Conservation (phyloP, 2,113 vertebrate genomes). For the Phylloscopus trochilus region DNA sequence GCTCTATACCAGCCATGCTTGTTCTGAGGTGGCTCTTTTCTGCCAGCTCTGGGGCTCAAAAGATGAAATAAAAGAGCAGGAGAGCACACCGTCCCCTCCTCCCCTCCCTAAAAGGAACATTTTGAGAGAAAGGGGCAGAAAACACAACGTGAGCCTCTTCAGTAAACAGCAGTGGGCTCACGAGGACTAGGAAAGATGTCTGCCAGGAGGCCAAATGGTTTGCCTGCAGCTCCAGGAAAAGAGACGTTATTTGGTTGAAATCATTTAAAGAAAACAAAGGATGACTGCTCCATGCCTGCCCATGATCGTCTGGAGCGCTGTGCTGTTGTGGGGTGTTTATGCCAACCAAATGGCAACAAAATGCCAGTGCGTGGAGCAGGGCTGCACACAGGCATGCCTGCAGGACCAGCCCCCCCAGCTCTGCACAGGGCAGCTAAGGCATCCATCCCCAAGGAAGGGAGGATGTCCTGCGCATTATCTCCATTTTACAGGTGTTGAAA, state of each 20-base stretch:
- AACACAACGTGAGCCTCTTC: background rate
- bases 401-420: rapidly evolving
- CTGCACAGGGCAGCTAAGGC: rapidly evolving
- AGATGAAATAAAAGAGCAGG: background rate
- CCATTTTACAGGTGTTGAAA: background rate
- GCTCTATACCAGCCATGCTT: background rate
- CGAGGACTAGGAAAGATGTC: background rate
- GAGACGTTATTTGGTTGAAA: conserved; percentile 31
- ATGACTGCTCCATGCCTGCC: background rate
- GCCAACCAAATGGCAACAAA: conserved; percentile 18
- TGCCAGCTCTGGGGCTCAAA: background rate
- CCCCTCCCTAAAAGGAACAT: background rate
- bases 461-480: background rate
- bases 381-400: background rate
- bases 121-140: background rate
- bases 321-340: background rate
- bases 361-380: background rate
- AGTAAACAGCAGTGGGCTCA: background rate
- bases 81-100: background rate
- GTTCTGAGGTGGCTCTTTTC: background rate
- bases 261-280: conserved; percentile 46
- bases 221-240: conserved; percentile 20
- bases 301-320: background rate
- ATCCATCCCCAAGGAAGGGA: rapidly evolving
- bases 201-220: conserved; percentile 52